Conservation (phyloP, 2,888 invertebrate species). For the Bugulina stolonifera region DNA sequence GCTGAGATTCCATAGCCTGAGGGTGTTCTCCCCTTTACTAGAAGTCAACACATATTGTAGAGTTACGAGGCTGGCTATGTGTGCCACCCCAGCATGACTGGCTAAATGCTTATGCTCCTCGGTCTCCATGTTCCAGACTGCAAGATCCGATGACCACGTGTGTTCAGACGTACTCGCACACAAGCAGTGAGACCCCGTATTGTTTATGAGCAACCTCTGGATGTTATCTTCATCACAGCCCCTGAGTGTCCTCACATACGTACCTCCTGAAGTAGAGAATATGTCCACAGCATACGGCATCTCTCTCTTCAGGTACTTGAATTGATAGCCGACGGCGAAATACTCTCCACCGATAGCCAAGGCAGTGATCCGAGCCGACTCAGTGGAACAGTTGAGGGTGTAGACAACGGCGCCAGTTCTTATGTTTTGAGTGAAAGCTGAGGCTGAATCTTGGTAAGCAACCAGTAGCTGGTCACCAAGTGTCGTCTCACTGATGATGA, state of each 20-base stretch:
- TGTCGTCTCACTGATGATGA: slow-evolving; percentile 29
- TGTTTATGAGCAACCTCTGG: slow-evolving; percentile 39
- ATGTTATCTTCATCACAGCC: slow-evolving; percentile 45
- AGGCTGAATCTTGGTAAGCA: slow-evolving; percentile 40
- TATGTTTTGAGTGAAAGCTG: slow-evolving; percentile 41
- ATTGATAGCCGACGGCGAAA: slow-evolving; percentile 42
- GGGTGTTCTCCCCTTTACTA: slow-evolving; percentile 37
- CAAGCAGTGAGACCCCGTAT: slow-evolving; percentile 44
- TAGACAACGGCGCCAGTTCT: slow-evolving; percentile 39
- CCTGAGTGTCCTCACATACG: slow-evolving; percentile 41
- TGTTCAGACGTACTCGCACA: slow-evolving; percentile 39
- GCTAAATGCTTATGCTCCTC: slow-evolving; percentile 52
- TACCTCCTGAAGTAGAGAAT: slow-evolving; percentile 42
- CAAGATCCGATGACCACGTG: slow-evolving; percentile 42
- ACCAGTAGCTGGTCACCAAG: slow-evolving; percentile 40
- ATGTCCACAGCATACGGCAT: slow-evolving; percentile 45
- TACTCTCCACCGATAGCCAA: slow-evolving; percentile 45
- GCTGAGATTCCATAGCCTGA: slow-evolving; percentile 47
- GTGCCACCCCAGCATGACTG: slow-evolving; percentile 39
- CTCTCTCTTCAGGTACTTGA: slow-evolving; percentile 42
- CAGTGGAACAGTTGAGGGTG: slow-evolving; percentile 39
- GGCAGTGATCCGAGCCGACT: slow-evolving; percentile 38
- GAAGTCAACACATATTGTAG: slow-evolving; percentile 45
- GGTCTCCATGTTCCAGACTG: slow-evolving; percentile 50
- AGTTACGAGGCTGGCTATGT: slow-evolving; percentile 41